A percentile compares a stretch with the other conserved stretches of the same genome.
Evolutionary conservation across 2,113 vertebrate species (phyloP).

Genomic region (Lutjanus erythropterus): DNA sequence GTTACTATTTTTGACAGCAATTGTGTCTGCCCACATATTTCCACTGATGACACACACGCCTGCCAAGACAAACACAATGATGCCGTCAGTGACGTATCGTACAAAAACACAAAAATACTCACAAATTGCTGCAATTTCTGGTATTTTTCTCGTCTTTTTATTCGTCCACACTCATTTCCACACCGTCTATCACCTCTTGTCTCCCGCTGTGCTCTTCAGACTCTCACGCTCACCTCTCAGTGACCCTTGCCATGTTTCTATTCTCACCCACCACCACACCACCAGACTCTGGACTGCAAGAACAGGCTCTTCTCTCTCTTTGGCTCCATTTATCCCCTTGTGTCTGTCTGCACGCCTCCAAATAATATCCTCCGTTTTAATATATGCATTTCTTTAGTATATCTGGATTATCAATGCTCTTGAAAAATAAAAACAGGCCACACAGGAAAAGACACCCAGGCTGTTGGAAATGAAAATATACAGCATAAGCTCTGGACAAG

Average conservation of each 20-base stretch:
- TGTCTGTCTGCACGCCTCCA: slow-evolving; percentile 12
- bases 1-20: slow-evolving; percentile 2
- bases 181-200: slow-evolving; percentile 23
- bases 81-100: neutral
- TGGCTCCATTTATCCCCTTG: neutral
- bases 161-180: slow-evolving; percentile 24
- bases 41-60: neutral
- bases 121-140: slow-evolving; percentile 7
- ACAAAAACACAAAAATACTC: neutral
- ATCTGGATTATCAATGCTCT: neutral
- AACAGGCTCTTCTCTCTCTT: slow-evolving; percentile 16
- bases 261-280: slow-evolving; percentile 46
- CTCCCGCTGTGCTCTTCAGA: slow-evolving; percentile 18
- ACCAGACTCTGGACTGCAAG: slow-evolving; percentile 15
- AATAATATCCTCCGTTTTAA: slow-evolving; percentile 11
- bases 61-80: slow-evolving; percentile 14
- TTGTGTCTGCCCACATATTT: neutral
- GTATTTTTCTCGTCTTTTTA: slow-evolving; percentile 6
- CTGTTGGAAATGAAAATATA: neutral
- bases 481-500: neutral
- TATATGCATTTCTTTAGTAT: slow-evolving; percentile 2
- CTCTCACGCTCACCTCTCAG: slow-evolving; percentile 34
- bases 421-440: neutral
- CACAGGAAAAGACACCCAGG: neutral
- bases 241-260: slow-evolving; percentile 40